These are phyloP conservation scores for Synanthedon andrenaeformis DNA, from an alignment of 2,888 invertebrate species.

Conservation along the genomic window DNA sequence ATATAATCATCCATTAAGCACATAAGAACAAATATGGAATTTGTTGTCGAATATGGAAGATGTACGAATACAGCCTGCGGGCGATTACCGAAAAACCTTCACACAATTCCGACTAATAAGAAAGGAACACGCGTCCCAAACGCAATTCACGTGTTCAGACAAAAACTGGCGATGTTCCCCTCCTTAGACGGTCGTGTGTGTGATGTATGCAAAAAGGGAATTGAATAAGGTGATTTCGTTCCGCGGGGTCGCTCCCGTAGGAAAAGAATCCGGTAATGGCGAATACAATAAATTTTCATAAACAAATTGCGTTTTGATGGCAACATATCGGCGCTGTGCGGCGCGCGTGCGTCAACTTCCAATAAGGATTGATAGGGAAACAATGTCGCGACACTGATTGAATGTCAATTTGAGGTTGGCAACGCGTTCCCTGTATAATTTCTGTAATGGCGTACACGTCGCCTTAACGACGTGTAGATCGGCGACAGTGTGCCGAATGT, in stretches of 20 bases:
- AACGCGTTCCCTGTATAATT: conserved; percentile 41
- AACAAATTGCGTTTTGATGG: conserved; percentile 71
- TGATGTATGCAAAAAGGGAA: conserved; percentile 71
- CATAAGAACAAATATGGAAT: no score
- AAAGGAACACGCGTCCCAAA: conserved; percentile 61
- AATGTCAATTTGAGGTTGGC: conserved; percentile 57
- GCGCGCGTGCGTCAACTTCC: conserved; percentile 52
- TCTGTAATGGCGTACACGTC: conserved; percentile 49
- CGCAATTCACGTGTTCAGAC: conserved; percentile 67
- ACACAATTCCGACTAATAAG: conserved; percentile 65
- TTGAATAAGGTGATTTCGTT: conserved; percentile 71
- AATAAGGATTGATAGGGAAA: conserved; percentile 69
- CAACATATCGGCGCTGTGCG: conserved; percentile 42
- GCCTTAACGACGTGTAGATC: conserved; percentile 53
- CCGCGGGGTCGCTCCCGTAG: conserved; percentile 61
- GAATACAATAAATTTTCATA: conserved; percentile 72
- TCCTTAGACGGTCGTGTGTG: conserved; percentile 50
- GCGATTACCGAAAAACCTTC: conserved; percentile 56
- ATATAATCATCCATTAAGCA: no score
- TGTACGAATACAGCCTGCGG: conserved; percentile 17
- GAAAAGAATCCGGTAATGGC: conserved; percentile 69
- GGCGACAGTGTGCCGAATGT: conserved; percentile 15
- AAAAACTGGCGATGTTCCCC: conserved; percentile 54
- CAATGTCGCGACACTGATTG: conserved; percentile 67
- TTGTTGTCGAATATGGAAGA: neutral